Evolutionary conservation across 2,113 vertebrate genomes (phyloP).

Genomic region (Arvicanthis niloticus): DNA sequence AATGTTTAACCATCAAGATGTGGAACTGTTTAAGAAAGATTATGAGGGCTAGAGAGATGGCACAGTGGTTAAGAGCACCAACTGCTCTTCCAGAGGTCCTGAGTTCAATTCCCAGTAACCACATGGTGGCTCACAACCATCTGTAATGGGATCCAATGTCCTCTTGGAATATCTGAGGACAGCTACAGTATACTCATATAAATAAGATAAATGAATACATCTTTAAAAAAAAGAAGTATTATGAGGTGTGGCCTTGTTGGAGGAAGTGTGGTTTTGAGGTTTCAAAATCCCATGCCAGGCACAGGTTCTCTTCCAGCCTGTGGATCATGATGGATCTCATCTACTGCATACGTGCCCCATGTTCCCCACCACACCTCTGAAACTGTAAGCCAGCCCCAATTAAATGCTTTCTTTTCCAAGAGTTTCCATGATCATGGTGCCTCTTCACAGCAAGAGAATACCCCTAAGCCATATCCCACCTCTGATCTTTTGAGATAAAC

Average conservation of each 20-base stretch:
- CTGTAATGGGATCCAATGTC: too few relatives aligned
- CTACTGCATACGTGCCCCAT: neutral
- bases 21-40: neutral
- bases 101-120: too few relatives aligned
- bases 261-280: neutral
- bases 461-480: neutral
- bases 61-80: too few relatives aligned
- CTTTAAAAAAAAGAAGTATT: neutral
- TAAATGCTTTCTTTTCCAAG: neutral
- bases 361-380: neutral
- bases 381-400: neutral
- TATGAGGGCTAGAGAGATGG: too few relatives aligned
- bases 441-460: neutral
- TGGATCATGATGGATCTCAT: neutral
- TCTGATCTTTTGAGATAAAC: slow-evolving; percentile 49
- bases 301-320: too few relatives aligned
- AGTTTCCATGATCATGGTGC: neutral
- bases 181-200: too few relatives aligned
- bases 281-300: neutral
- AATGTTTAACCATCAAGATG: neutral
- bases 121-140: too few relatives aligned
- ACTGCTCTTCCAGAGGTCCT: too few relatives aligned
- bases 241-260: neutral
- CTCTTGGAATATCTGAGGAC: too few relatives aligned
- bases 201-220: too few relatives aligned